Base-by-base conservation (phyloP, 2,888 invertebrate genomes). In the Venusia cambrica region DNA sequence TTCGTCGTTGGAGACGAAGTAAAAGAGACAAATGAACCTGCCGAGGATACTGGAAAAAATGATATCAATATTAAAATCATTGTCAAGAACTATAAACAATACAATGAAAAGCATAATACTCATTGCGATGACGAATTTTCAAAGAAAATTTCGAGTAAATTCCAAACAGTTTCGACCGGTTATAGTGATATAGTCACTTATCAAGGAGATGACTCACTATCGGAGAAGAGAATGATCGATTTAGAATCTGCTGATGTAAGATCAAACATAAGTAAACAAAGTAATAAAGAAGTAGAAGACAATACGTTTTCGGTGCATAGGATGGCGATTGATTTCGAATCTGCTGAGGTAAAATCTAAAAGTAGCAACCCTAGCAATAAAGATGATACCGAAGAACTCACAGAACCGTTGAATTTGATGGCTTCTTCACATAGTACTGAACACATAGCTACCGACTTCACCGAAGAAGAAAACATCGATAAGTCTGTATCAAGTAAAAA, bases 31-130 rank as follows among this genome's bases (percentile, higher is more conserved):
- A 43, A 50, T 24, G 40, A 46, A 15, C 33, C 36, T n/a, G 40
- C 46, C 16, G 39, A 45, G 3, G 7, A 41, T n/a, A 36, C 34
- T 29, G 56, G 55, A 12, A 73, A 67, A 46, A 74, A 73, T 31
- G 71, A 75, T 41, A 57, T 81, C 2, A 74, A 74, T 13, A 73
- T 83, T 19, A 70, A 65, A 37, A 79, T 83, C 25, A 35, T 73
- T 2, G 71, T 83, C 21, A 76, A 73, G 38, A 77, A 67, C 24
- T 64, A 53, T 14, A 72, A 70, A 40, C 44, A 69, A 38, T 15
- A 41, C 2, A 40, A 25, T n/a, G 46, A 34, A 26, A 43, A 53
- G 12, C 11, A 28, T 25, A 33, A 22, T 0, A 45, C 41, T 1
- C 46, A 43, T 4, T 51, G 36, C 4, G 34, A 56, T 21, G 59